phyloP scores from a whole-genome alignment of 2,797 vertebrate species.

The Meda fulgida region DNA sequence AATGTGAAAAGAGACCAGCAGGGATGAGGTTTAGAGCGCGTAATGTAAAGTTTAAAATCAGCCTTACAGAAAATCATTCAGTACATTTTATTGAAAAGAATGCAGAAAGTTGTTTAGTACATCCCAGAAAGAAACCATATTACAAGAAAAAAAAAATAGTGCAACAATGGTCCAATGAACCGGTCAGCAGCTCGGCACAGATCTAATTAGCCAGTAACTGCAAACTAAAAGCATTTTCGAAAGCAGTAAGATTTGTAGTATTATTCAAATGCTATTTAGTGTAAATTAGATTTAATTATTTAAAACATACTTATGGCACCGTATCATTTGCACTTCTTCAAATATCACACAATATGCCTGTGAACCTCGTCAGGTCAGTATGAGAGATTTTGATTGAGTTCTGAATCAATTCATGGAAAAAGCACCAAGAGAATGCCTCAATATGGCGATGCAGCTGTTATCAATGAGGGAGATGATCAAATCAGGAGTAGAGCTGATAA shows the following conservation, averaged over 20 bases:
- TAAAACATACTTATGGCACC: background rate
- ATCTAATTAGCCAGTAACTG: background rate
- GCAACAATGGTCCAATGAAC: too few species aligned
- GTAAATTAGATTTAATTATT: background rate
- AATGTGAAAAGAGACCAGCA: background rate
- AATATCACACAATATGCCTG: background rate
- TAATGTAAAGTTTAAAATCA: background rate
- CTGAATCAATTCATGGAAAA: background rate
- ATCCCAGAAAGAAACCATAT: background rate
- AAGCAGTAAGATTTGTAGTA: background rate
- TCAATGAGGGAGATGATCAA: background rate
- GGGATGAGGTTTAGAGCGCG: background rate
- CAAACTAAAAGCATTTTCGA: background rate
- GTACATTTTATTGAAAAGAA: conserved; percentile 18
- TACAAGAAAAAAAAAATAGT: background rate
- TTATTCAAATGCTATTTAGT: background rate
- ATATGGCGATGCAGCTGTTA: background rate
- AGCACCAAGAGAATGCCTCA: background rate
- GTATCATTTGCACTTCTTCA: background rate
- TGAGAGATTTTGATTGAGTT: background rate
- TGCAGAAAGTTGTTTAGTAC: background rate
- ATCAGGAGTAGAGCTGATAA: background rate
- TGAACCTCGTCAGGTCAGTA: background rate
- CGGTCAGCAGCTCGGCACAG: background rate
- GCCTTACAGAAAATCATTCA: background rate